Base-by-base conservation (phyloP, 2,113 vertebrate genomes). In the Ammodytes dubius region DNA sequence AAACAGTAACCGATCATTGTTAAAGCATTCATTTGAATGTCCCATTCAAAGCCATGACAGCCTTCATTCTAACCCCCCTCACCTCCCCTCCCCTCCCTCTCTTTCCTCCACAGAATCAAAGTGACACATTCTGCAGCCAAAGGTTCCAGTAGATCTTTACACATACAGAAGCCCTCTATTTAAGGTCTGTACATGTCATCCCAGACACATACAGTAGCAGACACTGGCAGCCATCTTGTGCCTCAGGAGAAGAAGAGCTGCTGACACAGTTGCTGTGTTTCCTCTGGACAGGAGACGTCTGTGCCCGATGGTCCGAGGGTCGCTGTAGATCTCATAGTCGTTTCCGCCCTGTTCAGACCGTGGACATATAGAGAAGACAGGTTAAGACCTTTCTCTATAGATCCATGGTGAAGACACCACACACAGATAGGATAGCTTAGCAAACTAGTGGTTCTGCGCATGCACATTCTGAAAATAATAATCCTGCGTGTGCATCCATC, bases 281-380 rank as follows among this genome's bases (percentile, higher is more conserved):
- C 88, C 42, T 42, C 88, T 0, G 93, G 93, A 86, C 79, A 67
- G 10, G 89, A 61, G 8, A 94, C 93, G 35, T 91, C 91, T n/a
- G 1, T 94, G 93, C 64, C 93, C 93, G 3, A 89, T 37, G 37
- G 93, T 94, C 15, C 92, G 91, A 5, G 89, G 63, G 86, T 94
- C 93, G 0, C 57, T 6, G 85, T 84, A 94, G 84, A 94, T 94
- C 87, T 94, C 93, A 6, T 91, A 90, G 76, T 94, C 93, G n/a
- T 93, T 94, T 92, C 95, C 88, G 78, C 94, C 81, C 94, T 95
- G 8, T 19, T 67, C 19, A 81, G 13, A 61, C 5, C 27, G 27
- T 27, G 27, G 27, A 27, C 27, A 27, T 27, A 27, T 27, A 27
- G 27, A 27, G 27, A 27, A 27, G 27, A 27, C 27, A 27, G 27